Conservation (phyloP, 2,888 invertebrate species). For the Diloba caeruleocephala region DNA sequence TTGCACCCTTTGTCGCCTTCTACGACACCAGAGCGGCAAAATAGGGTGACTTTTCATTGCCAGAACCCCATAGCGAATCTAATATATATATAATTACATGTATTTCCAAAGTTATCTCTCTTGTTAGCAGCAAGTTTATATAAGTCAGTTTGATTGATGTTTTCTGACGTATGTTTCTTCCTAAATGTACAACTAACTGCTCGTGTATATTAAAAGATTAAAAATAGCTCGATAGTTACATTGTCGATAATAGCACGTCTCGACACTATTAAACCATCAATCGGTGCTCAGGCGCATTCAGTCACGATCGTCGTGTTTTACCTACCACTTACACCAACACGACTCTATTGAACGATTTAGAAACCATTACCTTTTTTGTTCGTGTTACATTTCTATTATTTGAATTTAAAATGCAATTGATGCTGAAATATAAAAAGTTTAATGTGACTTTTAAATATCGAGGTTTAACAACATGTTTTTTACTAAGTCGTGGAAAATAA, state of each 20-base stretch:
- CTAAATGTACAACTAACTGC: neutral
- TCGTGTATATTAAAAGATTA: neutral
- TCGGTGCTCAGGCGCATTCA: conserved; percentile 73
- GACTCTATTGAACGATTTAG: conserved; percentile 40
- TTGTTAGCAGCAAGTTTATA: too few relatives aligned
- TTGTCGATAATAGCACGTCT: conserved; percentile 24
- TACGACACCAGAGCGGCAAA: too few relatives aligned
- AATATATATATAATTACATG: too few relatives aligned
- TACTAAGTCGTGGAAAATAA: neutral
- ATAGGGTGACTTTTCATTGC: too few relatives aligned
- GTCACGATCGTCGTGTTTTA: conserved; percentile 70
- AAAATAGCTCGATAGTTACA: conserved; percentile 22
- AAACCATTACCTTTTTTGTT: conserved; percentile 45
- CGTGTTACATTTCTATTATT: conserved; percentile 10
- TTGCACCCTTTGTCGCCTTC: too few relatives aligned
- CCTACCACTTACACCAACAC: conserved; percentile 50
- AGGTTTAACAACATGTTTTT: neutral
- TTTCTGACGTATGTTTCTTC: too few relatives aligned
- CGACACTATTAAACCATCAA: conserved; percentile 58
- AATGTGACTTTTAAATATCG: neutral
- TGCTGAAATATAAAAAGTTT: neutral
- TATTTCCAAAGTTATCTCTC: too few relatives aligned
- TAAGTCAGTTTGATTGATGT: too few relatives aligned
- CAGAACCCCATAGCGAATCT: too few relatives aligned
- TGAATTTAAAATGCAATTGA: conserved; percentile 23